Evolutionary conservation across 2,797 vertebrate genomes (phyloP), one percentile per base, ranked within the genome.

Genomic region (Syndactyla subalaris): DNA sequence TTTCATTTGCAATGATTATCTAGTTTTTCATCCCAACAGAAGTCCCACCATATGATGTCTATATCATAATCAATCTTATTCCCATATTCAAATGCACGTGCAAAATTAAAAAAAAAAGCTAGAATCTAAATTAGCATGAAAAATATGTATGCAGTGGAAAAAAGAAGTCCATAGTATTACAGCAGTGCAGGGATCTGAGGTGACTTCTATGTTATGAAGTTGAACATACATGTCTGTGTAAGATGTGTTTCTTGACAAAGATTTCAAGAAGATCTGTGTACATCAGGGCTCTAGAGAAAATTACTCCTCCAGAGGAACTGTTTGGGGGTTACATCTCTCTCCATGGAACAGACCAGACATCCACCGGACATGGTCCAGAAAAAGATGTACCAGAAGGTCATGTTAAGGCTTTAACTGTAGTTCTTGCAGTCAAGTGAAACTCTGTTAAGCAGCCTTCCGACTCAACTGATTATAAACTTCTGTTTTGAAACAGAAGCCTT

Each of bases 21-120:
- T 83, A 67, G 66, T 71, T 91, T 58, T 88, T 51, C 54, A 88
- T 75, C 68, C 82, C 46, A 89, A 78, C 87, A 95, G 87, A 96
- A 96, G 93, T 75, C 49, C 72, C 30, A 83, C 91, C 93, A 92
- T 96, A 92, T 93, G 92, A 95, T 43, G 55, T 76, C 74, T 93
- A 57, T 84, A 81, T 36, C 48, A 38, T 45, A 94, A 45, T 91
- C 61, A 91, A 93, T 71, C 68, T 88, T 61, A 82, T 45, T 73
- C 62, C 58, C 55, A 73, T 80, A 88, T 26, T 83, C 29, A 71
- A 93, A 83, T 18, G 24, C 57, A 65, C 41, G 39, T 32, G 14
- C 9, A 83, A 58, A 59, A 70, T 22, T 22, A 70, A 41, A 55
- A 61, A 41, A 73, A 7, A 32, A 13, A 41, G 21, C 34, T 63